A percentile compares a stretch with the other conserved stretches of the same genome.
phyloP scores from a whole-genome alignment of 2,113 vertebrate species.

The Setophaga coronata region DNA sequence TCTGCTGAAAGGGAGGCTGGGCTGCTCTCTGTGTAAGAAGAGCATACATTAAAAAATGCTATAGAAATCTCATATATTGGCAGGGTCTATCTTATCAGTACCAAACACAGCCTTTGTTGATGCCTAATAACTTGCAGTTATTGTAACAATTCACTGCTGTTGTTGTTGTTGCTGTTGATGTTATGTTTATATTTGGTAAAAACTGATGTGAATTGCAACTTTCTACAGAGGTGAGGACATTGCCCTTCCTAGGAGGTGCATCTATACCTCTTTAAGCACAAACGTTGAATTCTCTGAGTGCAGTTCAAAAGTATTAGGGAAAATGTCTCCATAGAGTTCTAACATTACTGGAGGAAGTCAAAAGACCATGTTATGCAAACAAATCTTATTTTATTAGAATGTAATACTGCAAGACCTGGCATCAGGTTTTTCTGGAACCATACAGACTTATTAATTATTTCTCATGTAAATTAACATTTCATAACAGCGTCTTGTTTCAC shows the following conservation, averaged over 20 bases:
- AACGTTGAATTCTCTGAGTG: not conserved
- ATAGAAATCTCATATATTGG: not conserved
- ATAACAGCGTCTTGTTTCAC: not conserved
- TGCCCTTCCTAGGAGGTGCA: not conserved
- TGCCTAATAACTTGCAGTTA: not conserved
- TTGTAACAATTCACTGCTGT: not conserved
- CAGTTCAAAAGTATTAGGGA: not conserved
- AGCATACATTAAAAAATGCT: not conserved
- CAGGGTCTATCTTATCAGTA: not conserved
- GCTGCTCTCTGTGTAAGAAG: not conserved
- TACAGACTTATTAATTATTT: not conserved
- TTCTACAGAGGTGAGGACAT: not conserved
- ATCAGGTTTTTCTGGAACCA: not conserved
- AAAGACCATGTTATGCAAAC: not conserved
- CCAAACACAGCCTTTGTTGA: not conserved
- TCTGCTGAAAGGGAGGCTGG: not conserved
- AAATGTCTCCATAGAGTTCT: not conserved
- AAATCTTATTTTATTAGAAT: not conserved
- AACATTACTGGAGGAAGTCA: not conserved
- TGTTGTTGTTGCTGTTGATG: not conserved
- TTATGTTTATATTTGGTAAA: not conserved
- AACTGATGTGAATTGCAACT: not conserved
- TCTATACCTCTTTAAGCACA: not conserved
- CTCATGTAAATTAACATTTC: not conserved
- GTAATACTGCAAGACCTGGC: not conserved